These are phyloP conservation scores for Plecotus auritus DNA, from an alignment of 2,113 vertebrate species.

Conservation along the genomic window DNA sequence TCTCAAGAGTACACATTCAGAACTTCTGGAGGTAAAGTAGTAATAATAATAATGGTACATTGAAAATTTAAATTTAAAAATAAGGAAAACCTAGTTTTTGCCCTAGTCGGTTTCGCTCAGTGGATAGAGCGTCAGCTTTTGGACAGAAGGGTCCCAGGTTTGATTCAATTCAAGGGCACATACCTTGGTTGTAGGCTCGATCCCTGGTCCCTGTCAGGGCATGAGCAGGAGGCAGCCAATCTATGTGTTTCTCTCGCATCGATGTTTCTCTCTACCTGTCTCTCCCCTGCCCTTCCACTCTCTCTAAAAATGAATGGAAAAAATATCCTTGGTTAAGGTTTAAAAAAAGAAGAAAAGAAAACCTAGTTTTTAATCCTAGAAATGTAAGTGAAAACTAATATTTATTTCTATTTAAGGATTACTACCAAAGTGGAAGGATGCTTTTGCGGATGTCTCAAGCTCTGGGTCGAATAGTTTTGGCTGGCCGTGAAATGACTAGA, in stretches of 20 bases:
- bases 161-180: too few relatives aligned
- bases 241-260: too few relatives aligned
- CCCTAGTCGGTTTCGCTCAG: too few relatives aligned
- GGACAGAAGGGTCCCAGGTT: too few relatives aligned
- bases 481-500: constrained; percentile 97
- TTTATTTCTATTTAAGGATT: constrained; percentile 86
- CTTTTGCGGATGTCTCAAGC: constrained; percentile 97
- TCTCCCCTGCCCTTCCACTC: too few relatives aligned
- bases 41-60: background rate
- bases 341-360: background rate
- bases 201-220: too few relatives aligned
- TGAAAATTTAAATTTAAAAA: background rate
- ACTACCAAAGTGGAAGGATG: constrained; percentile 99
- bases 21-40: constrained; percentile 91
- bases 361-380: background rate
- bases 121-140: too few relatives aligned
- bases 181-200: too few relatives aligned
- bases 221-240: too few relatives aligned
- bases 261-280: too few relatives aligned
- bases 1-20: constrained; percentile 89
- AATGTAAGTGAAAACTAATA: constrained; percentile 17
- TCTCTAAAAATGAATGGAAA: too few relatives aligned
- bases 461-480: constrained; percentile 95
- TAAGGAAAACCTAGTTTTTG: background rate
- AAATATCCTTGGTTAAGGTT: background rate